phyloP scores from a whole-genome alignment of 2,797 vertebrate genomes.

The Hyperoplus lanceolatus region DNA sequence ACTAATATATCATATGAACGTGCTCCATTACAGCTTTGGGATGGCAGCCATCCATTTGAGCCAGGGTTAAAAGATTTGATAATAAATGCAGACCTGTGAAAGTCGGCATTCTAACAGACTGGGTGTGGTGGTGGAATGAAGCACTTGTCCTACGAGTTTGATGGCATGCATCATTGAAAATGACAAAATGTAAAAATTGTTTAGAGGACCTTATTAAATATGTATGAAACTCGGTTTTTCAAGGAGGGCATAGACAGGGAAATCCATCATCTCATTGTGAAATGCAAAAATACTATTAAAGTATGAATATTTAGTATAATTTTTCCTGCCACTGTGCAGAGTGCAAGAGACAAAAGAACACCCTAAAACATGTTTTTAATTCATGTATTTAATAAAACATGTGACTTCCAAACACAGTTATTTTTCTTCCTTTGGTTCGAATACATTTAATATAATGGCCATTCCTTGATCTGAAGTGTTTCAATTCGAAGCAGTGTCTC shows the following conservation, averaged over 20 bases:
- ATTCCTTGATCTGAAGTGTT: constrained; percentile 44
- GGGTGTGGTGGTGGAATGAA: constrained; percentile 58
- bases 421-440: constrained; percentile 59
- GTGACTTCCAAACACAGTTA: constrained; percentile 61
- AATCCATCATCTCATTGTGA: constrained; percentile 86
- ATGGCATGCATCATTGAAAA: constrained; percentile 86
- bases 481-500: constrained; percentile 32
- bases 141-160: constrained; percentile 73
- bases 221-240: constrained; percentile 85
- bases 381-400: constrained; percentile 67
- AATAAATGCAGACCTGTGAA: constrained; percentile 70
- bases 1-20: constrained; percentile 67
- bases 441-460: constrained; percentile 66
- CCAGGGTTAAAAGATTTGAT: constrained; percentile 70
- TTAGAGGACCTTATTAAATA: constrained; percentile 87
- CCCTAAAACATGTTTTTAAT: constrained; percentile 57
- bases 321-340: constrained; percentile 49
- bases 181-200: constrained; percentile 89
- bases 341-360: constrained; percentile 61
- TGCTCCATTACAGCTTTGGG: constrained; percentile 58
- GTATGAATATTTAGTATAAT: constrained; percentile 85
- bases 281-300: constrained; percentile 84
- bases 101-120: constrained; percentile 64
- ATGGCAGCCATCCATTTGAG: constrained; percentile 57
- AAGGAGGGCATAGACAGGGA: constrained; percentile 84